Conservation (phyloP, 2,113 vertebrate species). For the Tychaedon coryphoeus region DNA sequence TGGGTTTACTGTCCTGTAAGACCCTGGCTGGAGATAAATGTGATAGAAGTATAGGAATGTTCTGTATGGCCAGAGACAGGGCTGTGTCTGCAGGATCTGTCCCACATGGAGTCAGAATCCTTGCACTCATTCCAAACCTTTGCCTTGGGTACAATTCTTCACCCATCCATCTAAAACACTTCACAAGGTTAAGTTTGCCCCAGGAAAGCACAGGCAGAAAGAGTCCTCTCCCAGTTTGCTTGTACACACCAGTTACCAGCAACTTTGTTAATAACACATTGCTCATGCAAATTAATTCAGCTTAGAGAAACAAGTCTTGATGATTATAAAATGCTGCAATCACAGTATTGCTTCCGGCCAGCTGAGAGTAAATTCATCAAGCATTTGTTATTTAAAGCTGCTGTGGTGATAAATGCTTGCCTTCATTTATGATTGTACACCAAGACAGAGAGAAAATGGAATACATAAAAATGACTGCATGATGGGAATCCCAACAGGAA, state of each 20-base stretch:
- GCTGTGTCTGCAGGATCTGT: neutral
- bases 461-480: neutral
- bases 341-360: slow-evolving; percentile 61
- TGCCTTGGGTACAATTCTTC: neutral
- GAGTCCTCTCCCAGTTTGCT: neutral
- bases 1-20: neutral
- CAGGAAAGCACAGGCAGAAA: neutral
- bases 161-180: neutral
- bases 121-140: neutral
- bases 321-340: slow-evolving; percentile 70
- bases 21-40: neutral
- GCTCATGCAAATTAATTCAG: slow-evolving; percentile 68
- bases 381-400: slow-evolving; percentile 56
- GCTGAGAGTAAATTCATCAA: slow-evolving; percentile 69
- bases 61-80: neutral
- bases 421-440: slow-evolving; percentile 33
- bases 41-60: neutral
- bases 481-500: slow-evolving; percentile 40
- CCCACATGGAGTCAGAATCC: accelerated
- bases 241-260: neutral
- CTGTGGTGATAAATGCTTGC: slow-evolving; percentile 49
- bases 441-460: slow-evolving; percentile 16
- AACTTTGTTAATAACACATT: slow-evolving; percentile 41
- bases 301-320: slow-evolving; percentile 59
- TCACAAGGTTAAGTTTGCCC: neutral